Conservation (phyloP, 1,140 invertebrate species). For the Nasonia vitripennis region DNA sequence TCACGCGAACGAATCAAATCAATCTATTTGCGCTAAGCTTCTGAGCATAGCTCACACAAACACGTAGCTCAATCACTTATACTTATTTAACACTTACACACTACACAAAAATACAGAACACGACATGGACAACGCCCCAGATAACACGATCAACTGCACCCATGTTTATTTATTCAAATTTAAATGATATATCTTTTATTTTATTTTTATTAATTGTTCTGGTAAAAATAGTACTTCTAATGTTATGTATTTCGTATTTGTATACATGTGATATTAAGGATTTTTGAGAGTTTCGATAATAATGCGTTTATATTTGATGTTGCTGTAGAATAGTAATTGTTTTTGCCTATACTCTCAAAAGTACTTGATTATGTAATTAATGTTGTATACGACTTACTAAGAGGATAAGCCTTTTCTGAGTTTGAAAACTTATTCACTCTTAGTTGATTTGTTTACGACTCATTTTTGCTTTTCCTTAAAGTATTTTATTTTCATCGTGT, state of each 20-base stretch:
- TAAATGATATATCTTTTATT: background rate
- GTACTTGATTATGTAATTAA: conserved; percentile 9
- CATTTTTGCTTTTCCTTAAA: conserved; percentile 23
- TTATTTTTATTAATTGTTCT: conserved; percentile 32
- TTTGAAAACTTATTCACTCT: conserved; percentile 22
- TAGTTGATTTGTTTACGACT: conserved; percentile 26
- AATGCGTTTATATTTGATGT: background rate
- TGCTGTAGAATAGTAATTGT: background rate
- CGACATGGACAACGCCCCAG: conserved; percentile 4
- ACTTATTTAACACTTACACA: conserved; percentile 10
- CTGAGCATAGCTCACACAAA: conserved; percentile 21
- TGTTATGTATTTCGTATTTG: conserved; percentile 37
- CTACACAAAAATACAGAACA: background rate
- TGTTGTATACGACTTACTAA: conserved; percentile 31
- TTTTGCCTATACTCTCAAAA: conserved; percentile 25
- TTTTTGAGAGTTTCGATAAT: conserved; percentile 34
- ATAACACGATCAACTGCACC: conserved; percentile 25
- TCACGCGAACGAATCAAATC: background rate
- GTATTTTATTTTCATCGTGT: conserved; percentile 23
- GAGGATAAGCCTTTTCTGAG: conserved; percentile 12
- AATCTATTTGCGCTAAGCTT: background rate
- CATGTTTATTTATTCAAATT: background rate
- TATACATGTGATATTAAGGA: conserved; percentile 21
- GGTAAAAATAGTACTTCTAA: conserved; percentile 32
- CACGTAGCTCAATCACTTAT: background rate